Evolutionary conservation across 1,140 invertebrate species (phyloP), one percentile per base, ranked within the genome.

Genomic region (Sitobion miscanthi): DNA sequence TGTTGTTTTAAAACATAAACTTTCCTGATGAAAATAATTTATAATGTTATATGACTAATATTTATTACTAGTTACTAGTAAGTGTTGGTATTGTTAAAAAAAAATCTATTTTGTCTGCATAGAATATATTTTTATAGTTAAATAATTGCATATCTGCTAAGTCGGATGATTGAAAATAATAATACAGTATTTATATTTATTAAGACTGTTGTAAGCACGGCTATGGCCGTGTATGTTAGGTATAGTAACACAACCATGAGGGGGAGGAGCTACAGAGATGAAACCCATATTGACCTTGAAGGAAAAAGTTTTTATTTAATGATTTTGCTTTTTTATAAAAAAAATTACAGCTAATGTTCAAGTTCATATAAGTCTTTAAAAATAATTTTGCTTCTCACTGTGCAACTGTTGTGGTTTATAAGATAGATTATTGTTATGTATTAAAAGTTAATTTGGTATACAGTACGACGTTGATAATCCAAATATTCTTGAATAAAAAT

Each of bases 1-100:
- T 52, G n/a, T 92, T 25, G 35, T 92, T 49, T 83, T 92, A 82
- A 92, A 92, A 92, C 21, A 49, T 35, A 92, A 92, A 83, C 90
- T 92, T 49, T 92, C 90, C 21, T 89, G 52, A 89, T 57, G 23
- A 38, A 54, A 57, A 54, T 89, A 77, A 77, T 77, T 77, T n/a
- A n/a, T 17, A 17, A 77, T 77, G 62, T 89, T 89, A 3, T 9
- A 45, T n/a, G 25, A 47, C 45, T n/a, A 20, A 87, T 87, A 87
- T 6, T 87, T 47, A 6, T 52, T 49, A 87, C 30, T 49, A 35
- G 86, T 88, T 23, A 85, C 21, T 49, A 49, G 86, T 88, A 30
- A 88, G n/a, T 88, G 14, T 49, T 52, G 17, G 20, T 14, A 47
- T 30, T 47, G 42, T 86, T 86, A 86, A 85, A 25, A 42, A 42